A percentile compares a stretch with the other conserved stretches of the same genome.
phyloP scores from a whole-genome alignment of 2,797 vertebrate genomes.

The Streptopelia turtur region DNA sequence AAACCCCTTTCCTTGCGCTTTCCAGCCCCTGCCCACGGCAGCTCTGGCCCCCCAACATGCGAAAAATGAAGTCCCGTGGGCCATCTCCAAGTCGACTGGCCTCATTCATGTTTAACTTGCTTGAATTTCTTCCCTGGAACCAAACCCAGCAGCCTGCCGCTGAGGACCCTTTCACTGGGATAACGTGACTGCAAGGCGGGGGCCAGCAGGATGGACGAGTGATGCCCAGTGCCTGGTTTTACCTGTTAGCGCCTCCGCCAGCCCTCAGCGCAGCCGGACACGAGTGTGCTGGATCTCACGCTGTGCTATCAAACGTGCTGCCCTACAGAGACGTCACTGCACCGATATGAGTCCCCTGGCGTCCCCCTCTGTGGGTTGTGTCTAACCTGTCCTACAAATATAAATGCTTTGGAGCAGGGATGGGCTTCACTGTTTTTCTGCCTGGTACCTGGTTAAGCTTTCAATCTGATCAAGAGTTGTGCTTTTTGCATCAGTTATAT shows the following conservation, averaged over 20 bases:
- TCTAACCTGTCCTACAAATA: background rate
- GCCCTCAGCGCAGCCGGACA: background rate
- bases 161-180: background rate
- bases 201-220: background rate
- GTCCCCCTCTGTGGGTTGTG: background rate
- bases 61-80: background rate
- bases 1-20: background rate
- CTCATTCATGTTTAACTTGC: background rate
- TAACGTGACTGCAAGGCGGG: background rate
- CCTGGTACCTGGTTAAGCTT: background rate
- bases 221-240: background rate
- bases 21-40: background rate
- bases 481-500: background rate
- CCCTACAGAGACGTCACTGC: background rate
- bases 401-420: background rate
- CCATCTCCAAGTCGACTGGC: accelerated
- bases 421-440: background rate
- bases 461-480: background rate
- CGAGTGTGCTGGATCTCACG: background rate
- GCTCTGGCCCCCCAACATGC: background rate
- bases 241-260: background rate
- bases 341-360: accelerated
- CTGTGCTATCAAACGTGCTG: background rate
- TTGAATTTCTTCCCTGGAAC: background rate
- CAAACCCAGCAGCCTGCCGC: background rate